A percentile compares a stretch with the other conserved stretches of the same genome.
phyloP scores from a whole-genome alignment of 2,113 vertebrate species.

The Montifringilla adamsi region DNA sequence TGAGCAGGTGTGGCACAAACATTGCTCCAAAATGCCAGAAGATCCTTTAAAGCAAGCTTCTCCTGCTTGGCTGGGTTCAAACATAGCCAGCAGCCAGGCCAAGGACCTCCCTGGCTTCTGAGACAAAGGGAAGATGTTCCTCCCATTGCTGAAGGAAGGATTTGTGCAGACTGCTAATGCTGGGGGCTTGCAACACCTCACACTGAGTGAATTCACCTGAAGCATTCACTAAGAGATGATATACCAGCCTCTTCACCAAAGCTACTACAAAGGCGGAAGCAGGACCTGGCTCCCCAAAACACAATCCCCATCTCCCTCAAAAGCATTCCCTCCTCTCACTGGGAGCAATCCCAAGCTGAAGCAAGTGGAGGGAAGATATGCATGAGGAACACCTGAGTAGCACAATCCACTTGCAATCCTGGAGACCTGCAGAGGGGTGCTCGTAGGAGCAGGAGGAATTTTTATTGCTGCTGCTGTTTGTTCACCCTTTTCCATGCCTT shows the following conservation, averaged over 20 bases:
- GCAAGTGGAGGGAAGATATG: accelerated
- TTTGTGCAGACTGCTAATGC: neutral
- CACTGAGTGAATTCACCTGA: neutral
- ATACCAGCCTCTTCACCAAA: neutral
- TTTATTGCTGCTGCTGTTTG: neutral
- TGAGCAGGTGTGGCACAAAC: neutral
- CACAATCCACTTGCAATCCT: accelerated
- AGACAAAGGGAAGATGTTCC: neutral
- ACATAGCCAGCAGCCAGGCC: neutral
- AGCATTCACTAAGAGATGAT: neutral
- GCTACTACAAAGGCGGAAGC: neutral
- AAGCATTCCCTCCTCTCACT: neutral
- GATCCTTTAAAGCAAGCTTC: neutral
- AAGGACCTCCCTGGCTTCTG: neutral
- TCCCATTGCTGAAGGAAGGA: neutral
- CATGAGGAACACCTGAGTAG: neutral
- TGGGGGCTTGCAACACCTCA: neutral
- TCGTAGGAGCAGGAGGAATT: neutral
- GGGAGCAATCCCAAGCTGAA: neutral
- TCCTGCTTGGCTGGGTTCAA: neutral
- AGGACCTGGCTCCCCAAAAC: neutral
- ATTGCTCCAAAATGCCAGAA: neutral
- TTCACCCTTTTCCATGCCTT: neutral
- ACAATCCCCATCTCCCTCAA: neutral
- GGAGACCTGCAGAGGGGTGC: neutral